These are phyloP conservation scores for Isotomurus palustris DNA, from an alignment of 2,888 invertebrate genomes.

Conservation along the genomic window DNA sequence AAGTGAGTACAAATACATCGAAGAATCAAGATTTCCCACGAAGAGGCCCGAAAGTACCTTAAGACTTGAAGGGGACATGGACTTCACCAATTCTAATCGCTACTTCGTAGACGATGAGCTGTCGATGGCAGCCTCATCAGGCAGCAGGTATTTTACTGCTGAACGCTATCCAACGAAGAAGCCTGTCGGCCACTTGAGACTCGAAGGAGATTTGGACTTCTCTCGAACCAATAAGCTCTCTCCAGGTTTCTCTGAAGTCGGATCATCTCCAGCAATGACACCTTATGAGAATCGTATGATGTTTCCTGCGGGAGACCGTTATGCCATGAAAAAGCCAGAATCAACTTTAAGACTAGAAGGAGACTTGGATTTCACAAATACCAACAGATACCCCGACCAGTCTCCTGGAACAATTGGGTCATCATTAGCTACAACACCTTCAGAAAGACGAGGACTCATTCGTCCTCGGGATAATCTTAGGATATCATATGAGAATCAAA, in stretches of 20 bases:
- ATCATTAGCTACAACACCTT: neutral
- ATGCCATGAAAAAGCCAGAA: conserved; percentile 51
- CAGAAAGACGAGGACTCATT: neutral
- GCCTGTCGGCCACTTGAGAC: conserved; percentile 58
- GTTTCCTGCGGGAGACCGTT: too few relatives aligned
- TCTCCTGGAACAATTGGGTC: too few relatives aligned
- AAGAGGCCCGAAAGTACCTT: conserved; percentile 56
- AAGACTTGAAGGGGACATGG: conserved; percentile 60
- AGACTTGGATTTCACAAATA: conserved; percentile 43
- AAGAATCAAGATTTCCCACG: conserved; percentile 48
- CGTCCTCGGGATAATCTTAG: neutral
- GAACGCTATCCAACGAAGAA: too few relatives aligned
- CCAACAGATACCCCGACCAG: too few relatives aligned
- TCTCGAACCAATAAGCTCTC: conserved; percentile 12
- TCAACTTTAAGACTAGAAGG: conserved; percentile 64
- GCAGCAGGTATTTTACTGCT: too few relatives aligned
- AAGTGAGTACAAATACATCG: too few relatives aligned
- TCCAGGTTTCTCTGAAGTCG: too few relatives aligned
- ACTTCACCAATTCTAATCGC: conserved; percentile 18
- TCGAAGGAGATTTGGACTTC: conserved; percentile 57
- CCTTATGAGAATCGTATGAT: too few relatives aligned
- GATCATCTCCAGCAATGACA: too few relatives aligned
- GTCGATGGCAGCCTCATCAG: too few relatives aligned
- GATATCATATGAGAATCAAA: conserved; percentile 7
- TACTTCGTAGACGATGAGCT: too few relatives aligned